Evolutionary conservation across 2,888 invertebrate species (phyloP), one percentile per base, ranked within the genome.

Genomic region (Ariolimax columbianus): DNA sequence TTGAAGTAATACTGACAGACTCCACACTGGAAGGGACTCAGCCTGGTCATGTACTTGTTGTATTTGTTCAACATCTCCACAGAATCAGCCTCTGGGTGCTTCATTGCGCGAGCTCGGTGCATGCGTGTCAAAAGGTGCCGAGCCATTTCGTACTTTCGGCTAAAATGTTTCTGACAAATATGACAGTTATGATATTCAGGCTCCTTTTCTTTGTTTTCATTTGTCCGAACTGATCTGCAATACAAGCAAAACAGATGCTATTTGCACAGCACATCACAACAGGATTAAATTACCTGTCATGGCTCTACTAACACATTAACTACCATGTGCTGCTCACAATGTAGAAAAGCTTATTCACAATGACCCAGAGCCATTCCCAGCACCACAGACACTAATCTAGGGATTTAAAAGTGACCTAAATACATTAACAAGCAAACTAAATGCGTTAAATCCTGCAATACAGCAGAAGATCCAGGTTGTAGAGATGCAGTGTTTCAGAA

Each of bases 1-100:
- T 97, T 97, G 89, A 97, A 97, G 93, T 97, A 98, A 94, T 97
- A 98, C 85, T 96, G 96, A 93, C 98, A 98, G 26, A 96, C 95
- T 70, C 96, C 96, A 92, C 98, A 98, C 94, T 97, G 97, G 92
- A 96, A 98, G 0, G 97, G 97, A 77, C 97, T 96, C 90, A 97
- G 97, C 86, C 96, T 95, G 11, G 97, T 96, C 87, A 98, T 96
- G 86, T 96, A 96, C 88, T 95, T 95, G 92, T 97, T 97, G 93
- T 97, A 96, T 82, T 96, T 96, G 55, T 97, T 95, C 81, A 97
- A 96, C 91, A 97, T 95, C 81, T 95, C 79, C 51, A 91, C 87
- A 23, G 95, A 95, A 43, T 95, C 94, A 19, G 95, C 95, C 47
- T 95, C 94, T 6, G 95, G 95, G 87, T 91, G 89, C 11, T 86